These are phyloP conservation scores for Glyptemys insculpta DNA, from an alignment of 2,797 vertebrate genomes.

Conservation along the genomic window DNA sequence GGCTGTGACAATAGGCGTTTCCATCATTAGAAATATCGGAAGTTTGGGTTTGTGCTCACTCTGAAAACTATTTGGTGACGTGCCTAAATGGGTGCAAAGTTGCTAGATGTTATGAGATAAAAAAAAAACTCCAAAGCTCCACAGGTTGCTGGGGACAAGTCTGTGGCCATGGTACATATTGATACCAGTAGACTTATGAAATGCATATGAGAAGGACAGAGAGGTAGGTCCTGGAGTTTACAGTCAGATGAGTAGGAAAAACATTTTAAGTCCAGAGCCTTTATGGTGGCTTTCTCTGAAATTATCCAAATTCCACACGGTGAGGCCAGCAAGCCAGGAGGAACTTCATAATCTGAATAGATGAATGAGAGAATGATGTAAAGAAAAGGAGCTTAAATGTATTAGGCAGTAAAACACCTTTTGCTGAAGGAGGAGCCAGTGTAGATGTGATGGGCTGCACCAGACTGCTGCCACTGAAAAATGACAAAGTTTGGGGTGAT, in stretches of 20 bases:
- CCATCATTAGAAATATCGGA: background rate
- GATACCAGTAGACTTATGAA: rapidly evolving
- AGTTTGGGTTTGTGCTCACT: background rate
- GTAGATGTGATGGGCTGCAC: background rate
- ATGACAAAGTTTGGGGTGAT: background rate
- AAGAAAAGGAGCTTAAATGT: background rate
- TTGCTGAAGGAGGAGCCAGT: background rate
- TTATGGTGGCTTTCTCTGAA: background rate
- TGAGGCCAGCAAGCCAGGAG: background rate
- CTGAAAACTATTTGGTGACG: background rate
- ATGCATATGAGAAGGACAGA: background rate
- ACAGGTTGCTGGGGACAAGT: background rate
- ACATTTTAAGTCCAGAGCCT: background rate
- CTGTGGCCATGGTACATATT: background rate
- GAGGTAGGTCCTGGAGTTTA: background rate
- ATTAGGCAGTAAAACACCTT: background rate
- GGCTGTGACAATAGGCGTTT: background rate
- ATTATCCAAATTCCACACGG: background rate
- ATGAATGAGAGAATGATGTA: background rate
- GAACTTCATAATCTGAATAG: background rate
- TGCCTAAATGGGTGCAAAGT: background rate
- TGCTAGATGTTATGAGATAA: background rate
- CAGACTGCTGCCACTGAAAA: background rate
- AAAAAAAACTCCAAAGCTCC: background rate
- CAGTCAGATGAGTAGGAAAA: background rate